phyloP scores from a whole-genome alignment of 2,113 vertebrate genomes.

The Propithecus coquereli region DNA sequence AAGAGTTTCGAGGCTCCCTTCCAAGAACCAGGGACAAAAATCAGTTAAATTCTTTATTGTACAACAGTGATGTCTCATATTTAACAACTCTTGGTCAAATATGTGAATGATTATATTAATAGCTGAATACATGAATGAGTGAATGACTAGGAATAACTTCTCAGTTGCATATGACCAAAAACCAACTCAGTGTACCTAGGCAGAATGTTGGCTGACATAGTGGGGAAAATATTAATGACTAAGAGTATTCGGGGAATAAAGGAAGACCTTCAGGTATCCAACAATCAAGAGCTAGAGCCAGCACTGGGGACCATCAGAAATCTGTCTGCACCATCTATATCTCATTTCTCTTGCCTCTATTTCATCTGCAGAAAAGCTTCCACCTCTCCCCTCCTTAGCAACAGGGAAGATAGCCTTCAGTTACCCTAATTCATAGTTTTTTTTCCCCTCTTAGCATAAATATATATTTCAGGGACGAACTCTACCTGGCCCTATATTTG shows the following conservation, averaged over 20 bases:
- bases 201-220: neutral
- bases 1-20: neutral
- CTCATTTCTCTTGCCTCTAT: neutral
- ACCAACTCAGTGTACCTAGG: neutral
- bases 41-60: neutral
- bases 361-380: neutral
- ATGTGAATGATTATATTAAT: conserved; percentile 12
- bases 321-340: neutral
- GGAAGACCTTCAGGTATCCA: neutral
- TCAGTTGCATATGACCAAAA: neutral
- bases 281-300: neutral
- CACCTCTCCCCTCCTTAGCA: neutral
- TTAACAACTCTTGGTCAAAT: neutral
- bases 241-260: neutral
- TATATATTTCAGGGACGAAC: neutral
- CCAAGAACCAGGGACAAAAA: neutral
- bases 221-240: neutral
- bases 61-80: neutral
- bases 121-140: conserved; percentile 6
- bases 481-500: neutral
- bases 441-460: neutral
- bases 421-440: neutral
- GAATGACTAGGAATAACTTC: neutral
- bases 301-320: neutral
- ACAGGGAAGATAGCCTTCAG: neutral